A percentile compares a stretch with the other conserved stretches of the same genome.
Conservation (phyloP, 1,140 invertebrate genomes). For the Drosophila punjabiensis region DNA sequence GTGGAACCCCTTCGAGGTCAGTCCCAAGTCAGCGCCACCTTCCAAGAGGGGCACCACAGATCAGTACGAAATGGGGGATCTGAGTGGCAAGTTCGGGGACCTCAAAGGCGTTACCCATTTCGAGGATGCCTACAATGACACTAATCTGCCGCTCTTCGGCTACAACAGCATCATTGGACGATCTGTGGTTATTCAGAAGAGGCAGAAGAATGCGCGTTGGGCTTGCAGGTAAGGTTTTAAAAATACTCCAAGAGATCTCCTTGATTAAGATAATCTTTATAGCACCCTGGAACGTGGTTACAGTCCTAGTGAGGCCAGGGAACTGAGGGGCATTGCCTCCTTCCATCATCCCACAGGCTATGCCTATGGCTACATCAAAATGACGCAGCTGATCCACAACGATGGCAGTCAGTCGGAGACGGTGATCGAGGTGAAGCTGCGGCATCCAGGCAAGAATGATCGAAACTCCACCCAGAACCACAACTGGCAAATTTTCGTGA, state of each 20-base stretch:
- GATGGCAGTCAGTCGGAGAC: constrained; percentile 96
- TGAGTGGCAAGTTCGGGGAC: constrained; percentile 95
- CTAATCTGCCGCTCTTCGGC: constrained; percentile 94
- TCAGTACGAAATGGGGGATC: constrained; percentile 95
- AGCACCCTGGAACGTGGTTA: constrained; percentile 94
- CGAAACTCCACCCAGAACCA: constrained; percentile 94
- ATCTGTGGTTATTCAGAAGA: constrained; percentile 94
- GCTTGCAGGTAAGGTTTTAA: constrained; percentile 87
- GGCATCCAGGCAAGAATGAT: constrained; percentile 93
- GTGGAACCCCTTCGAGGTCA: constrained; percentile 93
- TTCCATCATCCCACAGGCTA: constrained; percentile 96
- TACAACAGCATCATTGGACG: constrained; percentile 92
- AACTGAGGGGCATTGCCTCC: constrained; percentile 94
- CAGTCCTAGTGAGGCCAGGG: constrained; percentile 92
- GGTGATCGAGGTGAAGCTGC: constrained; percentile 93
- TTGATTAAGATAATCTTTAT: background rate
- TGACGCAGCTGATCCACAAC: constrained; percentile 94
- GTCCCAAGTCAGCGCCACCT: constrained; percentile 87
- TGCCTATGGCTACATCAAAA: constrained; percentile 94
- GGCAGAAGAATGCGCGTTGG: constrained; percentile 89
- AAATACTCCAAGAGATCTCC: background rate
- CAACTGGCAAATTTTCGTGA: constrained; percentile 97
- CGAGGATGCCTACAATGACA: constrained; percentile 91
- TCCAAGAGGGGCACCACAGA: constrained; percentile 90
- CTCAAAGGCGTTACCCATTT: constrained; percentile 88